Conservation (phyloP, 2,797 vertebrate genomes). For the Lutjanus argentimaculatus region DNA sequence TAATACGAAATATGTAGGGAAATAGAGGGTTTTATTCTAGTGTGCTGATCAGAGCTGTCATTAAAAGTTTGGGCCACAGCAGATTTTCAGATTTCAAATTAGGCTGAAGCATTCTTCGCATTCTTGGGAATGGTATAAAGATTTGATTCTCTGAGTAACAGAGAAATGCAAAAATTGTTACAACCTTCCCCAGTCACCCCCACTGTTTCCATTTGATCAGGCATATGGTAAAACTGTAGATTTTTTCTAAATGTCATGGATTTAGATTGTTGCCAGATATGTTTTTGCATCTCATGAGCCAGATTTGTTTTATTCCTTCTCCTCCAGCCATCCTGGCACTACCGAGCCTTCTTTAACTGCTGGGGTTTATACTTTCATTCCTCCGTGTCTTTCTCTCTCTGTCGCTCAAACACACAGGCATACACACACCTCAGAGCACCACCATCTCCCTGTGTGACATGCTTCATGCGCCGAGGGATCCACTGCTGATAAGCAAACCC, state of each 20-base stretch:
- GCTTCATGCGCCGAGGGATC: conserved; percentile 75
- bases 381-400: conserved; percentile 41
- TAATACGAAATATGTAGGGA: too few species aligned
- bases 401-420: conserved; percentile 47
- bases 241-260: conserved; percentile 10
- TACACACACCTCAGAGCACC: conserved; percentile 51
- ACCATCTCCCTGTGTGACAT: conserved; percentile 66
- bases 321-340: background rate
- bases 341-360: conserved; percentile 21
- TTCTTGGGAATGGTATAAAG: too few species aligned
- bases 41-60: too few species aligned
- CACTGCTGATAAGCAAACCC: conserved; percentile 75
- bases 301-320: conserved; percentile 33
- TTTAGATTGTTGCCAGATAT: conserved; percentile 20
- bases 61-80: too few species aligned
- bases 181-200: too few species aligned
- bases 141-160: too few species aligned
- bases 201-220: conserved; percentile 16
- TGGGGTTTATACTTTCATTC: conserved; percentile 46
- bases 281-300: background rate
- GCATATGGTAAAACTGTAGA: conserved; percentile 11
- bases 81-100: too few species aligned
- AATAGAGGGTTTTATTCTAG: too few species aligned
- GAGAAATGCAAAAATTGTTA: too few species aligned
- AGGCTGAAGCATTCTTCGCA: too few species aligned